Evolutionary conservation across 2,797 vertebrate genomes (phyloP), one percentile per base, ranked within the genome.

Genomic region (Allobates femoralis): DNA sequence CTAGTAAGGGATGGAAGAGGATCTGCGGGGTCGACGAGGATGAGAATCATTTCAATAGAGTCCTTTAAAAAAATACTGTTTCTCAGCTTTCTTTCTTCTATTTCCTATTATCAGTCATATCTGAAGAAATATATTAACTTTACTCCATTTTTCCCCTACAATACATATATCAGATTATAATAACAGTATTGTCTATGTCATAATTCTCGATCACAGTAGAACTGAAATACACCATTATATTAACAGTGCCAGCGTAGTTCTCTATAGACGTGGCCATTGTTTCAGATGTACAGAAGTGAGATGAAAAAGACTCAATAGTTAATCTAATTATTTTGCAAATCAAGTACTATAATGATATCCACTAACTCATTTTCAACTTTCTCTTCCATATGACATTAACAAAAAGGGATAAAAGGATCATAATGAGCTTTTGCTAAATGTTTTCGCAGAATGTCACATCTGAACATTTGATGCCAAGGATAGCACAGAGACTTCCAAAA

Each of bases 271-370:
- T 3, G 3, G 5, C 26, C 16, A 64, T 74, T 75, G 37, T 71
- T 83, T 60, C 23, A 83, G 5, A 50, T 73, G 16, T 64, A 79
- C 32, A 66, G 64, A 82, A 21, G 55, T 53, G 69, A 41, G n/a
- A 66, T 64, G 69, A 81, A 77, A 77, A 67, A n/a, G 32, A 77
- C 67, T 34, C 26, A n/a, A 82, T 76, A 34, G 71, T 53, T 86
- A 82, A 86, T 76, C 79, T 76, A 87, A 87, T 87, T 83, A 87
- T 83, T 37, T 60, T 71, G 67, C 74, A 83, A 74, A 78, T 87
- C 51, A 78, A 71, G 79, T 32, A 7, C 30, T 69, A 82, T 81
- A 81, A 86, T 77, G 46, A 81, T 86, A 86, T 67, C 60, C 50
- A 67, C 76, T 78, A 66, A 77, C 34, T 83, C 71, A 37, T 34